Percentiles rank a stretch among this genome's conserved stretches.
Conservation (phyloP, 2,888 invertebrate species). For the Elysia crispata region DNA sequence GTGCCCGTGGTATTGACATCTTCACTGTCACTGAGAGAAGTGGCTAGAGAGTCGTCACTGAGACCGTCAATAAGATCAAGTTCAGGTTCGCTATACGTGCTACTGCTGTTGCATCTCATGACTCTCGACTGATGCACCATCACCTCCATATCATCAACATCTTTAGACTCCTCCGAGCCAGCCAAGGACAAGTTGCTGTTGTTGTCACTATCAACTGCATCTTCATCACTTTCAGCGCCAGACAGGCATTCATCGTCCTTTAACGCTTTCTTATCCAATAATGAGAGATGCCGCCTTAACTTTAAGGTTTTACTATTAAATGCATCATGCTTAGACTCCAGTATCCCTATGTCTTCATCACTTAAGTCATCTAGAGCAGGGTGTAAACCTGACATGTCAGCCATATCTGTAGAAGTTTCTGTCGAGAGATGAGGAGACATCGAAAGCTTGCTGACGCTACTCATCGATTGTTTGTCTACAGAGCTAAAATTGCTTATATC, state of each 20-base stretch:
- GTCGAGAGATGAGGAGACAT: background rate
- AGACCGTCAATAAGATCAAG: constrained; percentile 22
- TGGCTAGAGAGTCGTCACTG: constrained; percentile 1
- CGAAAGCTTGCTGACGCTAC: background rate
- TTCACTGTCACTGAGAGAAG: background rate
- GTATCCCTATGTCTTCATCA: constrained; percentile 3
- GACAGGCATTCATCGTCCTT: background rate
- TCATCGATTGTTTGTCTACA: background rate
- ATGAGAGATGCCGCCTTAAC: no score
- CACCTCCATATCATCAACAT: constrained; percentile 38
- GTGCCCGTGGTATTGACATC: no score
- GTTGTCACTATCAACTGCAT: constrained; percentile 2
- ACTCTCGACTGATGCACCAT: background rate
- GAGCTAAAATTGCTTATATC: no score
- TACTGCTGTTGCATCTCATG: constrained; percentile 15
- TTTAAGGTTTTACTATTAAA: background rate
- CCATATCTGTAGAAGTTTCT: background rate
- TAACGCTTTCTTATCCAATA: no score
- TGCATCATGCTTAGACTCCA: background rate
- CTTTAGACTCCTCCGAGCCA: constrained; percentile 6
- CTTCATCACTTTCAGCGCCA: background rate
- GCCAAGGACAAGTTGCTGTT: constrained; percentile 38
- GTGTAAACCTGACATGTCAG: background rate
- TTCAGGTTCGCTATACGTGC: constrained; percentile 42
- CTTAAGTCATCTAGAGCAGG: constrained; percentile 27